Evolutionary conservation across 2,888 invertebrate genomes (phyloP), one percentile per base, ranked within the genome.

Genomic region (Germaria angustata): DNA sequence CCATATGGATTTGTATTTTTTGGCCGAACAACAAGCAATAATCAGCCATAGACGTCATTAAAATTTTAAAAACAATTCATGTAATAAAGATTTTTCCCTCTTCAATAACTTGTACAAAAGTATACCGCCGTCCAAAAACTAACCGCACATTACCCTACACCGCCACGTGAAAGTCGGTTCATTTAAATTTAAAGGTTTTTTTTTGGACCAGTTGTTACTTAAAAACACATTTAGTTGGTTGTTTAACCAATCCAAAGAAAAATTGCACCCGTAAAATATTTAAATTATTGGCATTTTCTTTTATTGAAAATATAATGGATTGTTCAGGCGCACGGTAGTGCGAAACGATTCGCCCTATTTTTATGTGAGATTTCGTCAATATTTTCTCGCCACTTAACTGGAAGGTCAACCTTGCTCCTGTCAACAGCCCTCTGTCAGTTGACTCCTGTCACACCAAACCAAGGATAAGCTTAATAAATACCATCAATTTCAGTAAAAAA

Each of bases 1-100:
- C 53, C 77, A 68, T 61, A 68, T 77, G 76, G 73, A 28, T 17
- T 63, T 49, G 39, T 39, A 15, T 15, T 46, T 46, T 22, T 72
- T 51, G 41, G 51, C 8, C 49, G 28, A 57, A 49, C 51, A 63
- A 55, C 13, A n/a, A 46, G 53, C 2, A 39, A 15, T 32, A 17
- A 53, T 28, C 28, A 53, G 32, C n/a, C 22, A 63, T 13, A 39
- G 59, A 72, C 59, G 59, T 61, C 59, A 72, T 72, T 28, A 61
- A 72, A 59, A 34, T 53, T 63, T 39, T 34, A 24, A 75, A 44
- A 75, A 55, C 17, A 39, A 51, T 66, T 39, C 24, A 15, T 53
- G 53, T 51, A 51, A 51, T 51, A 51, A 28, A 32, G 15, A 32
- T 32, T 53, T 32, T 5, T 22, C 9, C 2, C 4, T 46, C 20